These are phyloP conservation scores for Phymanthus crucifer DNA, from an alignment of 92 coral and sea anemone species.

Conservation along the genomic window DNA sequence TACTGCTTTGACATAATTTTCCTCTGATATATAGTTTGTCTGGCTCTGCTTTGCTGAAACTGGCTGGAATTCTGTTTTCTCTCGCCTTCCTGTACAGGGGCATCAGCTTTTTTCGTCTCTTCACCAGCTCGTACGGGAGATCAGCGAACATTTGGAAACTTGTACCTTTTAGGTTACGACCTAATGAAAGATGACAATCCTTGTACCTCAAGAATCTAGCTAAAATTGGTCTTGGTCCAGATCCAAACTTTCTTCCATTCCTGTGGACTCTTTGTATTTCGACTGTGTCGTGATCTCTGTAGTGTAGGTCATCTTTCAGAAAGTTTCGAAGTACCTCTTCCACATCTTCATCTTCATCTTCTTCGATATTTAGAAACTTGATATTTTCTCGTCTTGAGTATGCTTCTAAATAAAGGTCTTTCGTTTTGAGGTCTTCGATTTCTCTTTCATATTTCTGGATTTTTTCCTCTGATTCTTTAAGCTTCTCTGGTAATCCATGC, in stretches of 20 bases:
- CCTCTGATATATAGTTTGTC: slow-evolving; percentile 22
- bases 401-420: too few species aligned
- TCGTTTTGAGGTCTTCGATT: too few species aligned
- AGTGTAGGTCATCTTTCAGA: not conserved
- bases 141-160: slow-evolving; percentile 11
- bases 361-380: too few species aligned
- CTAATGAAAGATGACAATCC: slow-evolving; percentile 6
- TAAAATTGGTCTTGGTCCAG: slow-evolving; percentile 2
- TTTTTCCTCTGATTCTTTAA: too few species aligned
- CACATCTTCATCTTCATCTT: too few species aligned
- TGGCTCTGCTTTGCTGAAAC: slow-evolving; percentile 19
- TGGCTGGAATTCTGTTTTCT: not conserved
- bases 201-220: slow-evolving; percentile 5
- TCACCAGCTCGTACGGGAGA: slow-evolving; percentile 2
- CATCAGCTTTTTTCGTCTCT: slow-evolving; percentile 9
- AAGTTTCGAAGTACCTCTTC: too few species aligned
- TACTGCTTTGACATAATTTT: not conserved
- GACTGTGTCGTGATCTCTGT: not conserved
- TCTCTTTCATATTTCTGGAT: too few species aligned
- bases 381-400: too few species aligned
- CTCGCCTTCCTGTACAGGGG: not conserved
- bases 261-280: slow-evolving; percentile 19
- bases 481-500: too few species aligned
- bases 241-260: not conserved
- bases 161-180: slow-evolving; percentile 7